These are phyloP conservation scores for Phalacrocorax pelagicus DNA, from an alignment of 2,113 vertebrate genomes.

Conservation along the genomic window DNA sequence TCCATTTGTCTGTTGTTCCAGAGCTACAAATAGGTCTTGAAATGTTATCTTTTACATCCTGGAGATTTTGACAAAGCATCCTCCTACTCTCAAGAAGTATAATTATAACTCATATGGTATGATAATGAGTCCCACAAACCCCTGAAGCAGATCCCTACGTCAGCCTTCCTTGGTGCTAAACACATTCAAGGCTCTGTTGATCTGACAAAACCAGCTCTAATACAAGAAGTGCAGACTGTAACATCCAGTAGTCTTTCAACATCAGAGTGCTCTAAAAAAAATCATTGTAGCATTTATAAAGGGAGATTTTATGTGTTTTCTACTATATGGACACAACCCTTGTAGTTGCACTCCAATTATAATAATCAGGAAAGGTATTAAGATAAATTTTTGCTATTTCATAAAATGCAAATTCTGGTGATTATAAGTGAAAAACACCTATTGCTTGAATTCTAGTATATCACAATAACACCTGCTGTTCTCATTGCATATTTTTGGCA, in stretches of 20 bases:
- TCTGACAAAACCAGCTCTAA: background rate
- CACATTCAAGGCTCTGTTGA: background rate
- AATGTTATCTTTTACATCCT: background rate
- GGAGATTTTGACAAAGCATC: slow-evolving; percentile 5
- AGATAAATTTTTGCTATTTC: background rate
- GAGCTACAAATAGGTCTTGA: background rate
- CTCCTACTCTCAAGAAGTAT: background rate
- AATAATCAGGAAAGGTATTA: background rate
- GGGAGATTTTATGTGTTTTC: background rate
- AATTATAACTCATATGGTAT: background rate
- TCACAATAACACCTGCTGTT: background rate
- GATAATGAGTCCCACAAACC: background rate
- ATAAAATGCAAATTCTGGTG: background rate
- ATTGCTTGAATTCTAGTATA: background rate
- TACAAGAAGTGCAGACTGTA: background rate
- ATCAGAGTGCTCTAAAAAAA: background rate
- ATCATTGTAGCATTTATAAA: background rate
- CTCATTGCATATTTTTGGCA: background rate
- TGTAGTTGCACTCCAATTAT: background rate
- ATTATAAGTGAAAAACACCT: background rate
- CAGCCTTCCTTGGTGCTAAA: background rate
- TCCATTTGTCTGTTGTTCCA: background rate
- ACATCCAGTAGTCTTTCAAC: background rate
- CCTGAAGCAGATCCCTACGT: background rate
- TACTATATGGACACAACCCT: background rate